Conservation (phyloP, 2,888 invertebrate genomes). For the Agrotis exclamationis region DNA sequence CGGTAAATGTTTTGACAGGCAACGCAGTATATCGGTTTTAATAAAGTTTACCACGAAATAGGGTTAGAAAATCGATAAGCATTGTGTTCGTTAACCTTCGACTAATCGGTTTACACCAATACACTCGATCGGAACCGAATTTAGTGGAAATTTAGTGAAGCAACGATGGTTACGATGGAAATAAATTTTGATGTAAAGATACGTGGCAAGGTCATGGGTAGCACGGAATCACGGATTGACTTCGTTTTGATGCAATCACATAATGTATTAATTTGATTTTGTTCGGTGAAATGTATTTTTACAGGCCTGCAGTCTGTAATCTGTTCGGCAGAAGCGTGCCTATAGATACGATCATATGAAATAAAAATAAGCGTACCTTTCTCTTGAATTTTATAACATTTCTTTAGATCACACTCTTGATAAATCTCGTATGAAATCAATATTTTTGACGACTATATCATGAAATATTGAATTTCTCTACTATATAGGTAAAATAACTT, state of each 20-base stretch:
- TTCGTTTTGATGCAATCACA: slow-evolving; percentile 9
- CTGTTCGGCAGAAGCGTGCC: too few relatives aligned
- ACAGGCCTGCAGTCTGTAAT: not conserved
- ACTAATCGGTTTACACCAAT: slow-evolving; percentile 49
- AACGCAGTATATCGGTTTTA: slow-evolving; percentile 40
- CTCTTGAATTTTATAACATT: too few relatives aligned
- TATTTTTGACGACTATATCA: too few relatives aligned
- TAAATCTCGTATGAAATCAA: too few relatives aligned
- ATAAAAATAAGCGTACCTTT: too few relatives aligned
- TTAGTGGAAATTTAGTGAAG: slow-evolving; percentile 37
- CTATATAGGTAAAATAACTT: too few relatives aligned
- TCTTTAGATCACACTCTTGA: too few relatives aligned
- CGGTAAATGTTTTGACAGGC: slow-evolving; percentile 50
- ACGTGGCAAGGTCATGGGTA: slow-evolving; percentile 54
- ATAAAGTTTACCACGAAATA: slow-evolving; percentile 51
- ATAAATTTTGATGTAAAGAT: slow-evolving; percentile 38
- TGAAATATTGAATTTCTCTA: too few relatives aligned
- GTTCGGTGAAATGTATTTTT: slow-evolving; percentile 1
- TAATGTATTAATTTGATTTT: not conserved
- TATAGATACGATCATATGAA: too few relatives aligned
- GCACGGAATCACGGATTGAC: slow-evolving; percentile 26
- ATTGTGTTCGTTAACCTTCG: slow-evolving; percentile 58
- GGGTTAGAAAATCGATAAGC: slow-evolving; percentile 49
- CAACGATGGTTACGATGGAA: slow-evolving; percentile 24
- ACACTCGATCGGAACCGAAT: slow-evolving; percentile 42